Percentiles rank a stretch among this genome's conserved stretches.
Evolutionary conservation across 2,888 invertebrate genomes (phyloP).

Genomic region (Gari tellinella): DNA sequence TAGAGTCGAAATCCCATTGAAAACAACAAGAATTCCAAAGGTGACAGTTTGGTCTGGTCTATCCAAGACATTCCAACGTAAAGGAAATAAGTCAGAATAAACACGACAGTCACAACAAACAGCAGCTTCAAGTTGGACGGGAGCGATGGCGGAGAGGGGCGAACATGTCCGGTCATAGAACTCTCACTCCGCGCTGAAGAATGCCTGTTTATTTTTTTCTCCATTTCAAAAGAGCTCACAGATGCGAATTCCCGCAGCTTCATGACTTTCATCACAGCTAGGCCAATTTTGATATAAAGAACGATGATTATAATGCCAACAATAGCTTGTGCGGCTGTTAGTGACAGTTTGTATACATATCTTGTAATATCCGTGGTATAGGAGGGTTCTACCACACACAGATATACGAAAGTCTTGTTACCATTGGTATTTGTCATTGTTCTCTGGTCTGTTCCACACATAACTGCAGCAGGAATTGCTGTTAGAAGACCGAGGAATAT

Average conservation of each 20-base stretch:
- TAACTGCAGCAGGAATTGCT: constrained; percentile 44
- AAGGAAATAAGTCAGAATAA: constrained; percentile 45
- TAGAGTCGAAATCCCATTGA: constrained; percentile 42
- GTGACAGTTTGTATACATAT: constrained; percentile 32
- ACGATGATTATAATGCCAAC: constrained; percentile 36
- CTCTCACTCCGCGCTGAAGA: not conserved
- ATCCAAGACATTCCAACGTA: constrained; percentile 44
- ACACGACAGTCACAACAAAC: constrained; percentile 50
- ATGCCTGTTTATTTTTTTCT: not conserved
- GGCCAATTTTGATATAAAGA: constrained; percentile 44
- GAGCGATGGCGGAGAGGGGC: constrained; percentile 20
- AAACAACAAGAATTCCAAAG: constrained; percentile 41
- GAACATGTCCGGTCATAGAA: not conserved
- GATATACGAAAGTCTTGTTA: constrained; percentile 19
- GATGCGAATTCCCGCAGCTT: constrained; percentile 7
- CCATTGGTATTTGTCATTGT: constrained; percentile 27
- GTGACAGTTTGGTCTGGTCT: constrained; percentile 41
- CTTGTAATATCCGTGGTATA: constrained; percentile 19
- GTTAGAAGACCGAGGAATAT: constrained; percentile 40
- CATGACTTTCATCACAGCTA: constrained; percentile 41
- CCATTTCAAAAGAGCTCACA: constrained; percentile 3
- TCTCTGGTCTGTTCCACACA: constrained; percentile 40
- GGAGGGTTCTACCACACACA: constrained; percentile 41
- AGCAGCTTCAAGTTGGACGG: constrained; percentile 48
- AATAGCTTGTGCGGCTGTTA: constrained; percentile 24